Base-by-base conservation (phyloP, 2,888 invertebrate species). In the Dysmachus trigonus region DNA sequence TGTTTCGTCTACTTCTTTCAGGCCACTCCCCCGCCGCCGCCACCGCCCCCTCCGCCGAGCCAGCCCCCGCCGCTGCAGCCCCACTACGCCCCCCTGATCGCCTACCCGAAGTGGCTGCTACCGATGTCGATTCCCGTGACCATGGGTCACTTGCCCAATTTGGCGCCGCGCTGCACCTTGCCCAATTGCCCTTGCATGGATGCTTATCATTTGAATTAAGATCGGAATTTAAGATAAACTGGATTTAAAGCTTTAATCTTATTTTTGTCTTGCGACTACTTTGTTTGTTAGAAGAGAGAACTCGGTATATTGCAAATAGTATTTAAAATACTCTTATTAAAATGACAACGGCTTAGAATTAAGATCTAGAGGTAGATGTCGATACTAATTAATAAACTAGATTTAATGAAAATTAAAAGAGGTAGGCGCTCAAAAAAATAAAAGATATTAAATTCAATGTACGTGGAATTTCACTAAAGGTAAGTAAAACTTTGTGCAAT, bases 111-210 rank as follows among this genome's bases (percentile, higher is more conserved):
- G 87, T 92, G 92, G 92, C 90, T 92, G 85, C 90, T 92, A 38
- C 91, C 91, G 1, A 90, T 92, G 62, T 90, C 91, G 3, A 91
- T 92, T 88, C 92, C 92, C 8, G 90, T 92, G 0, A 91, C 91
- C 79, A 91, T 92, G 91, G 91, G 89, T 89, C 93, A 88, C 90
- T 92, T 77, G 88, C 92, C 88, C 91, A 92, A 89, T 90, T 90
- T 87, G 91, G 93, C 94, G 0, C 93, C 91, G 86, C 93, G 86
- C 91, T 93, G 86, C 91, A 91, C 89, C 91, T 92, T 30, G 92
- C 93, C 82, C 91, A 92, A 92, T 86, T 92, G 92, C 89, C 89
- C 89, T 38, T 91, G 91, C 87, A 87, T 91, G 89, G 91, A 91
- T 53, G 85, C 87, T 87, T 91, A 91, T 88, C 91, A 91, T 72